Evolutionary conservation across 2,888 invertebrate species (phyloP), one percentile per base, ranked within the genome.

Genomic region (Neocrepidodera transversa): DNA sequence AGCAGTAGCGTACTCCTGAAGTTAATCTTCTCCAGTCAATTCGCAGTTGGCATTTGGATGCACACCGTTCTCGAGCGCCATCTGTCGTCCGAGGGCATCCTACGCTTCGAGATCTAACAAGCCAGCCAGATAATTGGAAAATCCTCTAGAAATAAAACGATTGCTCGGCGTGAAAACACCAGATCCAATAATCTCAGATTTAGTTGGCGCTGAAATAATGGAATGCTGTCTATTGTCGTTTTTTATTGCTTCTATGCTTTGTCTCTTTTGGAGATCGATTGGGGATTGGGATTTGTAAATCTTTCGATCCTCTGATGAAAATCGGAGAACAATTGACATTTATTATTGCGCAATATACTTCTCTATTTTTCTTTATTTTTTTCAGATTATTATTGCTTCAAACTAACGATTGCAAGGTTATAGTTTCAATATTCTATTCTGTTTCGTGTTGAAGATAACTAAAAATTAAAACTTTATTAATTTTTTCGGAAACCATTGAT

Each of bases 81-180:
- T 68, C 68, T 68, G 68, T 66, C 64, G 65, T 56, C 59, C 42
- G 47, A 49, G 16, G 42, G 45, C 68, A 68, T 66, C 66, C 66
- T n/a, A 67, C 63, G 60, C 67, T 58, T 55, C 60, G 70, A n/a
- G n/a, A 68, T 67, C 70, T 74, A 74, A 74, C 74, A 74, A 74
- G 71, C 74, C 74, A 71, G 69, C 69, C 70, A 71, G 71, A 75
- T 76, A 76, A 76, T 76, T 76, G 76, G 76, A 76, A 75, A 76
- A 76, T 74, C 76, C 74, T 67, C 71, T 68, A 69, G 74, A 75
- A 76, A 75, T 74, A 74, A 74, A 74, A 74, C 73, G 74, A 73
- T 69, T 72, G 69, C 67, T 65, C 71, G 70, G 74, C 73, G 72
- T 69, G 73, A 74, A 73, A 74, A 74, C 73, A 74, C 70, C 68